A percentile compares a stretch with the other conserved stretches of the same genome.
Evolutionary conservation across 2,797 vertebrate species (phyloP).

Genomic region (Hydrolagus colliei): DNA sequence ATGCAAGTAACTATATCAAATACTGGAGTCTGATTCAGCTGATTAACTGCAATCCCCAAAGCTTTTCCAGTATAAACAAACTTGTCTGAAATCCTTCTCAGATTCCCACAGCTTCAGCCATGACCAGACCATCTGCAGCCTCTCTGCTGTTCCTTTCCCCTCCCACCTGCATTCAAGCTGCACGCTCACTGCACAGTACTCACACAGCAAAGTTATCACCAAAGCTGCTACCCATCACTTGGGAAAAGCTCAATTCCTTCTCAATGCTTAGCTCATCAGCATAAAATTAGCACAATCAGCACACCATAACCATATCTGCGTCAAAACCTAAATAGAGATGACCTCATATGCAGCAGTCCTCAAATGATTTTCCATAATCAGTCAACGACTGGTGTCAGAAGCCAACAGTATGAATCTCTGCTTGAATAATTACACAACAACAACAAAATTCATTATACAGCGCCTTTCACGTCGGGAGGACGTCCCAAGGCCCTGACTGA

Average conservation of each 20-base stretch:
- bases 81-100: not conserved
- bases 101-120: not conserved
- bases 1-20: not conserved
- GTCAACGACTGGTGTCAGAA: not conserved
- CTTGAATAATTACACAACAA: not conserved
- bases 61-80: conserved; percentile 16
- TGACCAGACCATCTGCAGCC: conserved; percentile 32
- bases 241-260: conserved; percentile 22
- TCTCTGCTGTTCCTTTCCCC: conserved; percentile 3
- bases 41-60: conserved; percentile 24
- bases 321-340: not conserved
- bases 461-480: too few species aligned
- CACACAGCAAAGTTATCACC: not conserved
- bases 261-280: conserved; percentile 18
- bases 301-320: not conserved
- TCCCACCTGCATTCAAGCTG: not conserved
- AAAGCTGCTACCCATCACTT: too few species aligned
- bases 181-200: not conserved
- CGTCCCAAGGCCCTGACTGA: not conserved
- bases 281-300: conserved; percentile 24
- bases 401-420: not conserved
- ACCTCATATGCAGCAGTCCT: not conserved
- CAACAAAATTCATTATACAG: too few species aligned
- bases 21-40: not conserved
- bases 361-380: conserved; percentile 1